Evolutionary conservation across 2,888 invertebrate genomes (phyloP).

Genomic region (Teleogryllus oceanicus): DNA sequence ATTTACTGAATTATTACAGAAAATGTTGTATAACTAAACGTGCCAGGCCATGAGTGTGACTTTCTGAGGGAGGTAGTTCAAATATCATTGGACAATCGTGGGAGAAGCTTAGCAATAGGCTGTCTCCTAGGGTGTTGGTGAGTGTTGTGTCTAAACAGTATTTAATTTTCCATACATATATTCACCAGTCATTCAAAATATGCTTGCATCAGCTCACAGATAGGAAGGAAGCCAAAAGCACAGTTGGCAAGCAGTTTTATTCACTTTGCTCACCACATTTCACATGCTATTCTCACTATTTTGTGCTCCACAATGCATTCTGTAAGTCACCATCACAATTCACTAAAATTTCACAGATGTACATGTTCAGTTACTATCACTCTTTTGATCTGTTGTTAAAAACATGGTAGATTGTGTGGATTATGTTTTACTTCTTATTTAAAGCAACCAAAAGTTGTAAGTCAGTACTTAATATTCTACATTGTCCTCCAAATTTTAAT

Average conservation of each 20-base stretch:
- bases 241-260: background rate
- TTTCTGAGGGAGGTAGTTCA: slow-evolving; percentile 2
- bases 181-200: background rate
- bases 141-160: background rate
- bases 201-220: background rate
- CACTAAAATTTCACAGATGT: background rate
- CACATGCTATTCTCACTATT: background rate
- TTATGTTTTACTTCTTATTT: too few relatives aligned
- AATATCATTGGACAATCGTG: background rate
- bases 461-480: too few relatives aligned
- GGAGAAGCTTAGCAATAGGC: background rate
- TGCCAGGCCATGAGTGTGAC: slow-evolving; percentile 3
- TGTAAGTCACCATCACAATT: background rate
- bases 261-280: background rate
- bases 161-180: background rate
- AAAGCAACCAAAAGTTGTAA: too few relatives aligned
- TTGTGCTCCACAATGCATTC: slow-evolving; percentile 1
- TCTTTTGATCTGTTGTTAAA: background rate
- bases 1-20: slow-evolving; percentile 18
- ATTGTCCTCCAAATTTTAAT: too few relatives aligned
- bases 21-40: slow-evolving; percentile 18
- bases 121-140: slow-evolving; percentile 18
- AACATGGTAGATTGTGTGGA: too few relatives aligned
- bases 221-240: too few relatives aligned
- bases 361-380: background rate